Conservation (phyloP, 2,797 vertebrate genomes). For the Nannoperca obscura region DNA sequence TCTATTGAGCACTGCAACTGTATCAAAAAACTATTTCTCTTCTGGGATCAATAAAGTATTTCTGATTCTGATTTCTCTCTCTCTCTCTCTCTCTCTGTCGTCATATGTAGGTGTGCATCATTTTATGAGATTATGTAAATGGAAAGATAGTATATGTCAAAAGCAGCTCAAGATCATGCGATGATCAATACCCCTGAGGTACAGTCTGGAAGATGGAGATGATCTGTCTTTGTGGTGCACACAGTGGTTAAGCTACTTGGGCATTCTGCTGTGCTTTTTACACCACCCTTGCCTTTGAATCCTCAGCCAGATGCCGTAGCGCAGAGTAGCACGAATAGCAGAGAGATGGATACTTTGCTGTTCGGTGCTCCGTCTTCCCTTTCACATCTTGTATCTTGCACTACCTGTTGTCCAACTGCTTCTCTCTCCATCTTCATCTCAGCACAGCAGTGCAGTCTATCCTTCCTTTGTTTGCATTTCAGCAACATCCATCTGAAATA, state of each 20-base stretch:
- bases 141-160: constrained; percentile 24
- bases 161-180: constrained; percentile 37
- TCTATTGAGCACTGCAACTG: too few species aligned
- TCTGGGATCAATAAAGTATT: too few species aligned
- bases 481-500: constrained; percentile 73
- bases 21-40: too few species aligned
- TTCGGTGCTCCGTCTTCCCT: constrained; percentile 14
- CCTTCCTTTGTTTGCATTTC: constrained; percentile 62
- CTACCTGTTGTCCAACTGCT: constrained; percentile 38
- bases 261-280: constrained; percentile 62
- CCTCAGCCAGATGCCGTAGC: constrained; percentile 46
- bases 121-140: constrained; percentile 65
- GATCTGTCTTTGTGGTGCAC: constrained; percentile 48
- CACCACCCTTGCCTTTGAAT: constrained; percentile 66
- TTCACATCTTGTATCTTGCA: constrained; percentile 1
- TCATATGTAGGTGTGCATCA: constrained; percentile 15
- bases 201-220: constrained; percentile 43
- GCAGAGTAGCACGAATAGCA: constrained; percentile 33
- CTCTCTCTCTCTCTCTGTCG: constrained; percentile 2
- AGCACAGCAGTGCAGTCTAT: constrained; percentile 18
- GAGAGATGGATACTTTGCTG: constrained; percentile 22
- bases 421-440: constrained; percentile 20
- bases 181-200: constrained; percentile 47
- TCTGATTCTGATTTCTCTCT: too few species aligned
- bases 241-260: constrained; percentile 46